Evolutionary conservation across 2,888 invertebrate species (phyloP), one percentile per base, ranked within the genome.

Genomic region (Trichopoda pennipes): DNA sequence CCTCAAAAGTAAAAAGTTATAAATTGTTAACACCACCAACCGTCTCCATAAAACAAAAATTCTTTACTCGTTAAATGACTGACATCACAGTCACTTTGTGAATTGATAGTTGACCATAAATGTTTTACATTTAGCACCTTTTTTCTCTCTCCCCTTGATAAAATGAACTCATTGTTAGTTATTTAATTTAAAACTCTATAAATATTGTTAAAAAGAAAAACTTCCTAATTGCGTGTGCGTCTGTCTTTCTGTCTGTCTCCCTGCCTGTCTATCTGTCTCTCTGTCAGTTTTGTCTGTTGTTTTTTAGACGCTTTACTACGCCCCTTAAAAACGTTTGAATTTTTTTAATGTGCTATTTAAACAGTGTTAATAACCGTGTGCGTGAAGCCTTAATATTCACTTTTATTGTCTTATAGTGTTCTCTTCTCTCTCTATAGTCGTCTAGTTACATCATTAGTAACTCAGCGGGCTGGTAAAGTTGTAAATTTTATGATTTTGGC

Each of bases 311-410:
- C 28, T 66, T 60, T 70, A 66, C 74, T 78, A 74, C 74, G 66
- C 81, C 81, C 56, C 70, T 56, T 74, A 70, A 60, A 60, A 44
- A 19, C 38, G 44, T 79, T 76, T 79, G 69, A 80, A 63, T 76
- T 73, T 81, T 85, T 83, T n/a, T n/a, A n/a, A 84, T 80, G 63
- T 76, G 83, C 84, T 82, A 76, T 84, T 84, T 85, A 86, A 85
- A 85, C 61, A 82, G 82, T 85, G 85, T 85, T 86, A 86, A 86
- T 85, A 74, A 81, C 80, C 68, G 78, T 78, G 53, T 77, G 78
- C 55, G 23, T 78, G 81, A 58, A 47, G 53, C 23, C 17, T 23
- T 14, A 42, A 56, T 47, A 28, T 47, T 44, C 10, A 7, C 12
- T 35, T 58, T 69, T 58, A 56, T 58, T 16, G 32, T n/a, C 23